Evolutionary conservation across 2,113 vertebrate species (phyloP).

Genomic region (Mellivora capensis): DNA sequence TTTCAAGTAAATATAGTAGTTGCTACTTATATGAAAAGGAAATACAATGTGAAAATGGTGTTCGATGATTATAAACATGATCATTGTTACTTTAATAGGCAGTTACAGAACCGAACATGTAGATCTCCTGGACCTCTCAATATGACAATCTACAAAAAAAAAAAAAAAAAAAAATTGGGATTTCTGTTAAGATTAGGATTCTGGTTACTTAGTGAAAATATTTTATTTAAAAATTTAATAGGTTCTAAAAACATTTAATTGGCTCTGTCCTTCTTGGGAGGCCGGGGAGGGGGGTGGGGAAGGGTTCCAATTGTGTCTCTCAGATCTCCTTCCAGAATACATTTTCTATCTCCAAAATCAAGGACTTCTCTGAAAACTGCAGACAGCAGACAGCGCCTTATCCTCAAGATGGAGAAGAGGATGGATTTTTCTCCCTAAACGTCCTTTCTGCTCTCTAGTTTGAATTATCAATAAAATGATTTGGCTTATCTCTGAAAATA

Average conservation of each 20-base stretch:
- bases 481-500: conserved; percentile 61
- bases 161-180: conserved; percentile 19
- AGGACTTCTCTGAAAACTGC: background rate
- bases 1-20: conserved; percentile 12
- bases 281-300: background rate
- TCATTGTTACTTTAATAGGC: background rate
- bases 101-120: background rate
- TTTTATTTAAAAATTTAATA: conserved; percentile 27
- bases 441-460: conserved; percentile 46
- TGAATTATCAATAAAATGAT: conserved; percentile 60
- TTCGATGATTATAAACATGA: background rate
- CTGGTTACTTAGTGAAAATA: conserved; percentile 25
- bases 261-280: background rate
- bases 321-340: background rate
- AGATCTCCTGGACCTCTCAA: background rate
- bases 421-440: conserved; percentile 18
- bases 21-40: background rate
- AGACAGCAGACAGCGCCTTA: background rate
- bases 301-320: background rate
- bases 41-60: background rate
- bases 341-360: conserved; percentile 36
- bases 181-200: conserved; percentile 31
- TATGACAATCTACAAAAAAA: conserved; percentile 9
- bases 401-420: background rate
- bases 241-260: background rate